Conservation (phyloP, 37 sponge, comb jelly and placozoan species). For the Bolinopsis microptera region DNA sequence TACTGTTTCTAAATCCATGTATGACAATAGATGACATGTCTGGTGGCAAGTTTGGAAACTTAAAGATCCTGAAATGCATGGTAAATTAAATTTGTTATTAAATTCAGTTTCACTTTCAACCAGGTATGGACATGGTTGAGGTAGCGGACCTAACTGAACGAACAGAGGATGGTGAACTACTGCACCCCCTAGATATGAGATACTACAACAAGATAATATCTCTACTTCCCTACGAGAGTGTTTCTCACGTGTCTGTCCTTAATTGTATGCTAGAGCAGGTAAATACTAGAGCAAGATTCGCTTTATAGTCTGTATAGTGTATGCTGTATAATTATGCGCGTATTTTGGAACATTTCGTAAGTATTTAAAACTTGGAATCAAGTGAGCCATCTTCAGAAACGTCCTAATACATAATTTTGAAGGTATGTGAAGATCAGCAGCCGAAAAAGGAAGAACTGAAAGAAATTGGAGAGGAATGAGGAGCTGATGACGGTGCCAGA, state of each 20-base stretch:
- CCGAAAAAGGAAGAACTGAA: neutral
- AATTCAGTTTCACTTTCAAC: neutral
- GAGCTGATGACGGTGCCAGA: constrained; percentile 13
- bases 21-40: too few relatives aligned
- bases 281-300: too few relatives aligned
- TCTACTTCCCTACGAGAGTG: constrained; percentile 73
- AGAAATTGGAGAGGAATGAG: neutral
- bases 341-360: too few relatives aligned
- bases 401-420: neutral
- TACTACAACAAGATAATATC: constrained; percentile 74
- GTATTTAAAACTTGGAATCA: too few relatives aligned
- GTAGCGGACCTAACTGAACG: constrained; percentile 7
- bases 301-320: too few relatives aligned
- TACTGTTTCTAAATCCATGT: too few relatives aligned
- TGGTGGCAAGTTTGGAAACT: too few relatives aligned
- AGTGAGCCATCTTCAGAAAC: neutral
- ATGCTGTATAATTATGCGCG: too few relatives aligned
- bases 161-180: constrained; percentile 38
- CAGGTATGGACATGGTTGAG: constrained; percentile 56
- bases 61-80: too few relatives aligned
- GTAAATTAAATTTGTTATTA: neutral
- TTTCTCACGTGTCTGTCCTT: constrained; percentile 71
- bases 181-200: constrained; percentile 67
- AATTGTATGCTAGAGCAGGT: constrained; percentile 90
- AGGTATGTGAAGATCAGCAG: constrained; percentile 57